phyloP scores from a whole-genome alignment of 2,113 vertebrate genomes.

The Thinocorus orbignyianus region DNA sequence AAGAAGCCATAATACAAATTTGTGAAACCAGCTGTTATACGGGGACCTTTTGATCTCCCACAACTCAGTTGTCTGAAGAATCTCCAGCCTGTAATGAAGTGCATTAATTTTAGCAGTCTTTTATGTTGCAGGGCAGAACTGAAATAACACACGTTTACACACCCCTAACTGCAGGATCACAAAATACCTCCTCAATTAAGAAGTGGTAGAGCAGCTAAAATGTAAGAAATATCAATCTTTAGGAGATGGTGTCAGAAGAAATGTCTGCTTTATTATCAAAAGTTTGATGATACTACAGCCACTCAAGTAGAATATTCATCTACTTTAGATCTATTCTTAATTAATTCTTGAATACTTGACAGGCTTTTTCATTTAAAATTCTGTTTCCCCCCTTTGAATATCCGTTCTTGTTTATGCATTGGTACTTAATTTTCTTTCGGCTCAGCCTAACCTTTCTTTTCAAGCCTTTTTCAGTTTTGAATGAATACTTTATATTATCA shows the following conservation, averaged over 20 bases:
- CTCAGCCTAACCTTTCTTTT: conserved; percentile 53
- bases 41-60: neutral
- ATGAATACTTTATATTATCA: conserved; percentile 55
- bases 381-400: conserved; percentile 43
- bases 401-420: conserved; percentile 40
- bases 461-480: conserved; percentile 22
- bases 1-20: neutral
- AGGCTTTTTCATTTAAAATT: conserved; percentile 67
- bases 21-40: neutral
- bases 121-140: neutral
- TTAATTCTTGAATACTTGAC: conserved; percentile 58
- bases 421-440: conserved; percentile 34
- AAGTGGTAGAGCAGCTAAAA: neutral
- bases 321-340: conserved; percentile 61
- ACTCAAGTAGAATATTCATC: conserved; percentile 44
- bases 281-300: conserved; percentile 21
- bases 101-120: neutral
- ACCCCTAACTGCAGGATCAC: neutral
- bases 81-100: neutral
- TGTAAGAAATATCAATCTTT: neutral
- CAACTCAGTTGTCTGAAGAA: neutral
- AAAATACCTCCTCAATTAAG: conserved; percentile 4
- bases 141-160: neutral
- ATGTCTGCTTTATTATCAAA: conserved; percentile 27
- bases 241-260: conserved; percentile 17